These are phyloP conservation scores for Cephalophus harveyi DNA, from an alignment of 2,113 vertebrate genomes.

Conservation along the genomic window DNA sequence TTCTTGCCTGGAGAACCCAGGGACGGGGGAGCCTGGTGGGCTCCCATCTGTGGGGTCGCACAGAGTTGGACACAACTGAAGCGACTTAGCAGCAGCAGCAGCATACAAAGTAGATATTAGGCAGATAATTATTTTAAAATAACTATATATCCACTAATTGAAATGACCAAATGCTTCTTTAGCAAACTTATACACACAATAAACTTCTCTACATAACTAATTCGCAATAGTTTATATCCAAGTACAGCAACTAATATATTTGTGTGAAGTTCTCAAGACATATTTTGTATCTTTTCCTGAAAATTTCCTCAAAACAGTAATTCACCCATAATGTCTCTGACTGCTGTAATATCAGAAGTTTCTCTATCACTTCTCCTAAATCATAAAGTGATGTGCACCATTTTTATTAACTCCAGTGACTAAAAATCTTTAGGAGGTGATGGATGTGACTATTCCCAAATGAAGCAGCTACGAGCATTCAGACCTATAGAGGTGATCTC, in stretches of 20 bases:
- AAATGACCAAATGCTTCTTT: not conserved
- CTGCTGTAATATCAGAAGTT: slow-evolving; percentile 10
- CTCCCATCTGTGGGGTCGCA: no score
- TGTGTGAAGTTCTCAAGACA: not conserved
- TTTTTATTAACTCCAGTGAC: slow-evolving; percentile 55
- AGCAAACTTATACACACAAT: not conserved
- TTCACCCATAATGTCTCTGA: not conserved
- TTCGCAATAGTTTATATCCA: not conserved
- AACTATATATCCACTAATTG: not conserved
- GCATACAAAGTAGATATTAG: not conserved
- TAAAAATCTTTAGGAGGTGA: slow-evolving; percentile 57
- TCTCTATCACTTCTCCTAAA: slow-evolving; percentile 38
- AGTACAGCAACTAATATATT: not conserved
- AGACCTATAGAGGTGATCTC: slow-evolving; percentile 35
- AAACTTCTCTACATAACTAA: not conserved
- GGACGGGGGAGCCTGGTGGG: accelerated
- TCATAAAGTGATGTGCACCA: slow-evolving; percentile 33
- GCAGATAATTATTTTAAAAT: not conserved
- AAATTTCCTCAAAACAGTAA: not conserved
- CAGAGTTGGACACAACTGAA: no score
- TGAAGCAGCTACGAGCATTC: slow-evolving; percentile 9
- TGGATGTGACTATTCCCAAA: slow-evolving; percentile 43
- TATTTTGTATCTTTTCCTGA: not conserved
- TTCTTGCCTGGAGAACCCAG: no score
- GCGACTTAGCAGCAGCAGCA: no score